Percentiles rank a stretch among this genome's conserved stretches.
These are phyloP conservation scores for Aricia agestis DNA, from an alignment of 1,140 invertebrate genomes.

Conservation along the genomic window DNA sequence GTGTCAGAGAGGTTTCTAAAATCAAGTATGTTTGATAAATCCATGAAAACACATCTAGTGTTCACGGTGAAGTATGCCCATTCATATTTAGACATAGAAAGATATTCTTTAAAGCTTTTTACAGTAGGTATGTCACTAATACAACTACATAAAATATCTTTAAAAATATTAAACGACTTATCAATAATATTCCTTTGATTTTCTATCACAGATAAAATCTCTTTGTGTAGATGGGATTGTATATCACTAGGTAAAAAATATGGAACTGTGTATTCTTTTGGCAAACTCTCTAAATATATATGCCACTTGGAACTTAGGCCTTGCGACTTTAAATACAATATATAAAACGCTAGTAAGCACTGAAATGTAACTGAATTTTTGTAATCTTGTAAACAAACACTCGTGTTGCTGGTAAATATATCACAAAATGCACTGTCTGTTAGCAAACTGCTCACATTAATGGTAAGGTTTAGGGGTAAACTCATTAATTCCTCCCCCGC, in stretches of 20 bases:
- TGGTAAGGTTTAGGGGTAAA: constrained; percentile 77
- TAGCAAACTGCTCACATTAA: constrained; percentile 74
- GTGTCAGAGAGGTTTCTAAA: constrained; percentile 45
- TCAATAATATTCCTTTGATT: constrained; percentile 60
- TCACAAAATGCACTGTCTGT: constrained; percentile 63
- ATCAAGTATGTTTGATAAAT: constrained; percentile 61
- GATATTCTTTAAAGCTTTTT: constrained; percentile 46
- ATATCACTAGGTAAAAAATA: constrained; percentile 69
- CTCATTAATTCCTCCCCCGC: constrained; percentile 76
- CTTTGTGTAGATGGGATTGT: constrained; percentile 53
- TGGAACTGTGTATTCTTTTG: constrained; percentile 77
- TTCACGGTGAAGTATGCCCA: constrained; percentile 86
- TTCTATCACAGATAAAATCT: constrained; percentile 54
- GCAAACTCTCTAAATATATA: constrained; percentile 78
- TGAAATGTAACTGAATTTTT: constrained; percentile 65
- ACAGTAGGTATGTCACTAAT: constrained; percentile 34
- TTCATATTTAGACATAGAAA: constrained; percentile 66
- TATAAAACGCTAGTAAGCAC: constrained; percentile 77
- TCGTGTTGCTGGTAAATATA: constrained; percentile 67
- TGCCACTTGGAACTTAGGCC: constrained; percentile 68
- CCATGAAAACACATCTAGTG: constrained; percentile 82
- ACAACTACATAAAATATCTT: constrained; percentile 51
- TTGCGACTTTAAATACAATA: constrained; percentile 75
- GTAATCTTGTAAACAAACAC: constrained; percentile 45
- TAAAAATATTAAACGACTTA: constrained; percentile 64